A percentile compares a stretch with the other conserved stretches of the same genome.
These are phyloP conservation scores for Lithophane semibrunnea DNA, from an alignment of 2,888 invertebrate species.

Conservation along the genomic window DNA sequence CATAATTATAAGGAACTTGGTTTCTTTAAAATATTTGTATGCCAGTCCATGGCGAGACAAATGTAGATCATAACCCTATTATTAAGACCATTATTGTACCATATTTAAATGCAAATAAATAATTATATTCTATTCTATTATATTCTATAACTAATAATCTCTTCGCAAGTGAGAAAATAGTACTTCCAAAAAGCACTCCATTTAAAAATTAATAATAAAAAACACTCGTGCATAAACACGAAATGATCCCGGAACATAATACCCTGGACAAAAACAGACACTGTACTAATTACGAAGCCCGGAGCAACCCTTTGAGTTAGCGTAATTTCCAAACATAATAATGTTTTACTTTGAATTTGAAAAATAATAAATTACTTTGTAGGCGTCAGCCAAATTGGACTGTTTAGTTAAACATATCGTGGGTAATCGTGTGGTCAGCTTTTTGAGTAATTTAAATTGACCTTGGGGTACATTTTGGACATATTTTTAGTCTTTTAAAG, in stretches of 20 bases:
- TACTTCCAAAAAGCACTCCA: conserved; percentile 16
- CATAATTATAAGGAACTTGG: too few species aligned
- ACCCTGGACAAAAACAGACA: conserved; percentile 52
- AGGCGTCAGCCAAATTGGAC: conserved; percentile 36
- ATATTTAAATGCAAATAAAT: too few species aligned
- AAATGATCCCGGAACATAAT: conserved; percentile 57
- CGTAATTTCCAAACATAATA: conserved; percentile 59
- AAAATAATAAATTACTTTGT: conserved; percentile 63
- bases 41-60: too few species aligned
- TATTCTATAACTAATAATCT: conserved; percentile 8
- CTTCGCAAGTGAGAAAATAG: conserved; percentile 12
- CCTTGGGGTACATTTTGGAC: neutral
- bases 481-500: neutral
- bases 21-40: too few species aligned
- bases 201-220: conserved; percentile 53
- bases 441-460: conserved; percentile 5
- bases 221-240: conserved; percentile 37
- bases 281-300: conserved; percentile 61
- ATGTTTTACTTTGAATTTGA: conserved; percentile 59
- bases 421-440: conserved; percentile 29
- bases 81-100: too few species aligned
- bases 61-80: too few species aligned
- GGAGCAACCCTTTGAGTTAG: conserved; percentile 53
- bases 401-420: conserved; percentile 51
- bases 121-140: too few species aligned